A percentile compares a stretch with the other conserved stretches of the same genome.
These are phyloP conservation scores for Dicyrtomina minuta DNA, from an alignment of 2,888 invertebrate species.

Conservation along the genomic window DNA sequence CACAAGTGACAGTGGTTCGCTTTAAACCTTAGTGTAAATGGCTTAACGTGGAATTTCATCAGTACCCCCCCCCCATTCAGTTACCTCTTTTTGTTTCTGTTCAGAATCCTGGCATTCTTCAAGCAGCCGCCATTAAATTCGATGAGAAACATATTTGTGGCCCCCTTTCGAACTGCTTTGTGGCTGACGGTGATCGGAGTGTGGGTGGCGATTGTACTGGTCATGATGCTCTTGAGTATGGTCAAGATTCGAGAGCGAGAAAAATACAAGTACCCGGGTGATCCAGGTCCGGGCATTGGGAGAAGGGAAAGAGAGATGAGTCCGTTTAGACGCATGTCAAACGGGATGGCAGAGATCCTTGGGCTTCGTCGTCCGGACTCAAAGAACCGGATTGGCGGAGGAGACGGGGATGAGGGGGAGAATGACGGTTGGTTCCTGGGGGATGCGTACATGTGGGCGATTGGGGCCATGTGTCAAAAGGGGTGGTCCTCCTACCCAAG, in stretches of 20 bases:
- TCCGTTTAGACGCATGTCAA: too few species aligned
- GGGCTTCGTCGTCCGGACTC: too few species aligned
- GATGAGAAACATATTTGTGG: constrained; percentile 19
- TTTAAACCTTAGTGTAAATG: neutral
- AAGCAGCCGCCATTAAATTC: constrained; percentile 25
- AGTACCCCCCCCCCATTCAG: neutral
- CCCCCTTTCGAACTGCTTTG: constrained; percentile 8
- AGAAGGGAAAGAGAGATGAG: too few species aligned
- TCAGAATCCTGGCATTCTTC: constrained; percentile 19
- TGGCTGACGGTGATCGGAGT: constrained; percentile 5
- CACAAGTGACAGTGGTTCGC: neutral
- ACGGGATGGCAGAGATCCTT: too few species aligned
- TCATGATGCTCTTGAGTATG: constrained; percentile 14
- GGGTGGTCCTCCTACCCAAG: constrained; percentile 20
- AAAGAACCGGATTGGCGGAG: too few species aligned
- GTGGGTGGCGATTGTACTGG: constrained; percentile 6
- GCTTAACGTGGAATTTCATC: neutral
- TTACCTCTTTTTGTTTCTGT: neutral
- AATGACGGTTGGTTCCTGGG: neutral
- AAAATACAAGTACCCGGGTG: too few species aligned
- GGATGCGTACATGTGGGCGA: constrained; percentile 26
- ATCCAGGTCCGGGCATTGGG: too few species aligned
- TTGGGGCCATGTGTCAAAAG: constrained; percentile 24
- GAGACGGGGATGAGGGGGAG: neutral
- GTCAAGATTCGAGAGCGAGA: too few species aligned